Conservation (phyloP, 1,140 invertebrate genomes). For the Cyphomyrmex costatus region DNA sequence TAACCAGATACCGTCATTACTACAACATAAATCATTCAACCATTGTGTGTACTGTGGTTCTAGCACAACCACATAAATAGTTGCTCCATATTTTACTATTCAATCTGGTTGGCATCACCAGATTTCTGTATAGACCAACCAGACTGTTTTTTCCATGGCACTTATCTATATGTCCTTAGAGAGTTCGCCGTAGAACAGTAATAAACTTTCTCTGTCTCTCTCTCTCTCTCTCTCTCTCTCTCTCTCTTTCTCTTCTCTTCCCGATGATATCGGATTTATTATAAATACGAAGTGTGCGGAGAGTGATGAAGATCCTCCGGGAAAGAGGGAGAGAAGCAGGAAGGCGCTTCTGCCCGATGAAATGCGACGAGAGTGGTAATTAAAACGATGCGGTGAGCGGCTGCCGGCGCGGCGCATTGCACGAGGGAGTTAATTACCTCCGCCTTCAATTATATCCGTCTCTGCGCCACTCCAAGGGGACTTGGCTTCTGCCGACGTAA, state of each 20-base stretch:
- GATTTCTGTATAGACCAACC: no score
- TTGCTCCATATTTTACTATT: no score
- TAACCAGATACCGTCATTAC: no score
- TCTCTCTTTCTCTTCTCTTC: slow-evolving; percentile 23
- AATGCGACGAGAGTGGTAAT: slow-evolving; percentile 84
- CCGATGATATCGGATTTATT: slow-evolving; percentile 79
- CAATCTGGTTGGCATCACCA: no score
- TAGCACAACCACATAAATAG: no score
- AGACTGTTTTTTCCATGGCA: no score
- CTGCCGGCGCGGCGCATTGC: slow-evolving; percentile 70
- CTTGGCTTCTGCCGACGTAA: slow-evolving; percentile 73
- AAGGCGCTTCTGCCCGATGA: slow-evolving; percentile 82
- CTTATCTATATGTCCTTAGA: no score
- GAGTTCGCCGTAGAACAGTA: no score
- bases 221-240: slow-evolving; percentile 38
- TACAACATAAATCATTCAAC: no score
- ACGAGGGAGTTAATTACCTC: slow-evolving; percentile 85
- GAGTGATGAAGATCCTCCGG: slow-evolving; percentile 45
- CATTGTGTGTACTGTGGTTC: no score
- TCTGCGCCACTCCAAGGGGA: slow-evolving; percentile 83
- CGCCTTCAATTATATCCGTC: slow-evolving; percentile 84
- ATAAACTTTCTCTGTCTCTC: background rate
- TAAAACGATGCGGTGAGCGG: slow-evolving; percentile 83
- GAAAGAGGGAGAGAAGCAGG: slow-evolving; percentile 33
- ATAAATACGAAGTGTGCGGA: slow-evolving; percentile 77